phyloP scores from a whole-genome alignment of 2,113 vertebrate genomes.

The Corythaixoides concolor region DNA sequence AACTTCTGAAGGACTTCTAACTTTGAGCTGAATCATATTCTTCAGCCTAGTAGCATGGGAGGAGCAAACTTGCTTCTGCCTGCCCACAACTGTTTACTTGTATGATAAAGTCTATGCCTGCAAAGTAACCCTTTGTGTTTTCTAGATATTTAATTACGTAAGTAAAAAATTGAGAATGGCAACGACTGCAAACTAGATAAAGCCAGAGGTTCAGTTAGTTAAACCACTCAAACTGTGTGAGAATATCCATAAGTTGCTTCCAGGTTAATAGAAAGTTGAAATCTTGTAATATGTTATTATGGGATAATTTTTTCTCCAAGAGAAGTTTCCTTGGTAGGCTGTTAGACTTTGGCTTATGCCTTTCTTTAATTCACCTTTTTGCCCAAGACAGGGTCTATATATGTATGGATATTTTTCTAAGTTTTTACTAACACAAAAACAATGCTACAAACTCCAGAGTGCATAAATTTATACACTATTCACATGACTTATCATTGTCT shows the following conservation, averaged over 20 bases:
- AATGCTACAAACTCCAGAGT: neutral
- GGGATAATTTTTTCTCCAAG: neutral
- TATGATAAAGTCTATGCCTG: neutral
- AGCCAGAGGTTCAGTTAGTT: neutral
- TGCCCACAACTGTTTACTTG: constrained; percentile 43
- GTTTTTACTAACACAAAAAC: neutral
- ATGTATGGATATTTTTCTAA: neutral
- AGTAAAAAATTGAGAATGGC: neutral
- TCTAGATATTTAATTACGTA: neutral
- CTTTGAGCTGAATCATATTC: constrained; percentile 31
- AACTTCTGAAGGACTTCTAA: neutral
- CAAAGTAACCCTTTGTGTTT: constrained; percentile 22
- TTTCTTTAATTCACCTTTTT: neutral
- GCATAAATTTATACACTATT: neutral
- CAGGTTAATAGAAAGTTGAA: neutral
- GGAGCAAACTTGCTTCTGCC: constrained; percentile 59
- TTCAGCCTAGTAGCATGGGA: constrained; percentile 35
- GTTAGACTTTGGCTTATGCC: neutral
- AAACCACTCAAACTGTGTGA: neutral
- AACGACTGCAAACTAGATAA: neutral
- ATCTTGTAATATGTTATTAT: neutral
- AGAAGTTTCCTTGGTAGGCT: neutral
- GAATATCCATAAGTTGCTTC: neutral
- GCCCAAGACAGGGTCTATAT: neutral
- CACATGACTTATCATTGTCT: neutral